Percentiles rank a stretch among this genome's conserved stretches.
Evolutionary conservation across 37 sponge, comb jelly and placozoan genomes (phyloP).

Genomic region (Mnemiopsis leidyi): DNA sequence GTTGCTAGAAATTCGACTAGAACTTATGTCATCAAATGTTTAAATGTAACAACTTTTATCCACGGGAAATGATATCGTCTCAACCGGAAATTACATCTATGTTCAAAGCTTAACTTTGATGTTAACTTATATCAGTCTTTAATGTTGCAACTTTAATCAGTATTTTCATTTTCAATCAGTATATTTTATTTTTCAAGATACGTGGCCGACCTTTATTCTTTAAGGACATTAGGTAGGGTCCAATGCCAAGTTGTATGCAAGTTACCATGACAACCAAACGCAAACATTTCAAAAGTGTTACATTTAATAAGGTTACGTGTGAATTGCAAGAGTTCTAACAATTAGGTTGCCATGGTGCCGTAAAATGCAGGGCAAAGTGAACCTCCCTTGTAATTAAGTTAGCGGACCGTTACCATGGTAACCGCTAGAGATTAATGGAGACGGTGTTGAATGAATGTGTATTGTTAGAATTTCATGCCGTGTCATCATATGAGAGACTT

Average conservation of each 20-base stretch:
- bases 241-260: not conserved
- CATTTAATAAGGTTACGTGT: not conserved
- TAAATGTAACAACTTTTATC: too few relatives aligned
- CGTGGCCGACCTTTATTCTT: not conserved
- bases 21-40: too few relatives aligned
- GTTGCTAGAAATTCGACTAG: too few relatives aligned
- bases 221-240: not conserved
- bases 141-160: not conserved
- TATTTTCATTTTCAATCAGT: not conserved
- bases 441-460: too few relatives aligned
- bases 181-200: too few relatives aligned
- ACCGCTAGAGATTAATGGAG: not conserved
- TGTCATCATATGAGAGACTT: too few relatives aligned
- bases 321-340: not conserved
- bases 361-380: not conserved
- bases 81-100: too few relatives aligned
- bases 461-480: too few relatives aligned
- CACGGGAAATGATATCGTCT: too few relatives aligned
- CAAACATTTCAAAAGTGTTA: not conserved
- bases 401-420: not conserved
- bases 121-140: too few relatives aligned
- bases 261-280: not conserved
- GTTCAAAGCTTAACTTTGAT: too few relatives aligned
- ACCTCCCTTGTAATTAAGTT: not conserved
- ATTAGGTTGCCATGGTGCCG: not conserved